Base-by-base conservation (phyloP, 2,888 invertebrate genomes). In the Tuta absoluta region DNA sequence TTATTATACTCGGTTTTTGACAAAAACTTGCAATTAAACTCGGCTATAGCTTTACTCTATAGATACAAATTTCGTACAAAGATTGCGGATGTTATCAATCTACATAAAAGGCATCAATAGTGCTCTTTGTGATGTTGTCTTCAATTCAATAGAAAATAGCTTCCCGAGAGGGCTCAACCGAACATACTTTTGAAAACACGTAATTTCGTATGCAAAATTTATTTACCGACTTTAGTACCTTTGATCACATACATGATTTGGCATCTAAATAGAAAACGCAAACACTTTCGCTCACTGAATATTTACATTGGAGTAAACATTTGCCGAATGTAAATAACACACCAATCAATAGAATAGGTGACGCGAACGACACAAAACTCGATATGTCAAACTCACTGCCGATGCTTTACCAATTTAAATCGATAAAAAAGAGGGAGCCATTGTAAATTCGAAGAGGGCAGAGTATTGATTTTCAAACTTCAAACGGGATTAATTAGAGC, bases 331-430 rank as follows among this genome's bases (percentile, higher is more conserved):
- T 66, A 72, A 78, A 77, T 77, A 78, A 33, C 38, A 5, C 75
- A 75, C 68, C 75, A 83, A 85, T 85, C 80, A 80, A 80, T 80
- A 75, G 76, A 75, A 80, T 75, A 79, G 73, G 72, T 75, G 76
- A 76, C 77, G 80, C 68, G 65, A 65, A 63, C 71, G 75, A 76
- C 78, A 79, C 76, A 80, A 80, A 79, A 77, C 70, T 68, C 75
- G 75, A 79, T 78, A 79, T 80, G 84, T 84, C 86, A 85, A 77
- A 76, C 70, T 82, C 83, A 81, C 80, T 79, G 79, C 86, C 85
- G 83, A 87, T 87, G 80, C 78, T 82, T 84, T 86, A 85, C 82
- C 85, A 86, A 87, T 88, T 86, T 85, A 81, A 86, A 87, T 87
- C 85, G 83, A 87, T 85, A 76, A 73, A 80, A 56, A 75, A 72